Evolutionary conservation across 2,113 vertebrate genomes (phyloP).

Genomic region (Rana temporaria): DNA sequence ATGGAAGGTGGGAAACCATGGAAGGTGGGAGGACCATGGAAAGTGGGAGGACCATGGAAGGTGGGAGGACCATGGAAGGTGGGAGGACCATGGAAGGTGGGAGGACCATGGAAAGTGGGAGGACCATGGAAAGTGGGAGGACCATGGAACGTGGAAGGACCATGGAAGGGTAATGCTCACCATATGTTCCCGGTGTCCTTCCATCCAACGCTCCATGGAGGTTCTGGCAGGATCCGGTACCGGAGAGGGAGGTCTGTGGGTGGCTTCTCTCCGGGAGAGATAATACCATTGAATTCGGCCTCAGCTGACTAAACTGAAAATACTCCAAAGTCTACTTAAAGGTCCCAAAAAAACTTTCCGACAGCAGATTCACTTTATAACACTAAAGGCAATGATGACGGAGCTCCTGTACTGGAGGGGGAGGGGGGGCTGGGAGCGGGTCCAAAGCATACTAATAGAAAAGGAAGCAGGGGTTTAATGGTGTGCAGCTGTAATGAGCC

Average conservation of each 20-base stretch:
- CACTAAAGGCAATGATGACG: slow-evolving; percentile 50
- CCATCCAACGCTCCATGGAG: slow-evolving; percentile 45
- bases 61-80: no score
- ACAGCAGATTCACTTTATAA: slow-evolving; percentile 31
- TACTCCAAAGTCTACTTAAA: not conserved
- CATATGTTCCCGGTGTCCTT: slow-evolving; percentile 52
- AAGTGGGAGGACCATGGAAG: no score
- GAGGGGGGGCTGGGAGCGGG: slow-evolving; percentile 35
- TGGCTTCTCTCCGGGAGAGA: slow-evolving; percentile 35
- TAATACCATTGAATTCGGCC: slow-evolving; percentile 21
- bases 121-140: no score
- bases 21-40: no score
- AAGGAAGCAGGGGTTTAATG: slow-evolving; percentile 57
- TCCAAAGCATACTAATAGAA: slow-evolving; percentile 57
- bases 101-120: no score
- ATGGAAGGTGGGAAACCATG: no score
- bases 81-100: no score
- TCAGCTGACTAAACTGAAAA: slow-evolving; percentile 64
- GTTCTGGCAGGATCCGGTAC: slow-evolving; percentile 41
- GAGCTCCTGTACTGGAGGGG: slow-evolving; percentile 47
- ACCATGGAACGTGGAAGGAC: slow-evolving; percentile 31
- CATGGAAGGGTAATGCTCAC: slow-evolving; percentile 25
- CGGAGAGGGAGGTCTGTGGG: slow-evolving; percentile 37
- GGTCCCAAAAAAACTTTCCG: slow-evolving; percentile 7
- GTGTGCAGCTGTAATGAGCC: slow-evolving; percentile 55